Evolutionary conservation across 2,113 vertebrate species (phyloP).

Genomic region (Corydoras sp.): DNA sequence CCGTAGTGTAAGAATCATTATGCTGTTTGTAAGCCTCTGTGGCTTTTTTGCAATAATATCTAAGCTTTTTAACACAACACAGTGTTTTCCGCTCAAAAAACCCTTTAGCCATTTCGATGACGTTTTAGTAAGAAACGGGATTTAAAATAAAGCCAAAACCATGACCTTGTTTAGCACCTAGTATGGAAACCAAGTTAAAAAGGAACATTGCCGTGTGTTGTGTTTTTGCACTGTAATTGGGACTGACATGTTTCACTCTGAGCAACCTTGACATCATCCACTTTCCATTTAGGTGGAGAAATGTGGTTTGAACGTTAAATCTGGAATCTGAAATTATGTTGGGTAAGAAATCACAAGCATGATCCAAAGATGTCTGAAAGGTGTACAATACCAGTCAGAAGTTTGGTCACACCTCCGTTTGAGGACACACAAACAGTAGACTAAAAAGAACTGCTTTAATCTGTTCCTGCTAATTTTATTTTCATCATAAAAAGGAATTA

Average conservation of each 20-base stretch:
- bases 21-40: neutral
- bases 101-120: neutral
- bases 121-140: neutral
- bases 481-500: no score
- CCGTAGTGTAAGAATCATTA: neutral
- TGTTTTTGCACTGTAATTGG: conserved; percentile 5
- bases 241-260: neutral
- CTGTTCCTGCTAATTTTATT: no score
- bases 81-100: neutral
- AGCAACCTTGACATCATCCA: neutral
- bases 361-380: no score
- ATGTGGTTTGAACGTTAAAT: neutral
- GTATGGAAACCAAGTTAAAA: neutral
- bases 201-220: neutral
- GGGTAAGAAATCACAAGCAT: no score
- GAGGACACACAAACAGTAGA: no score
- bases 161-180: neutral
- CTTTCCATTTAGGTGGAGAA: neutral
- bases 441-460: no score
- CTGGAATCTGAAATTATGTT: no score
- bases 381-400: no score
- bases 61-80: neutral
- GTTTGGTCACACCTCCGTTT: no score
- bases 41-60: neutral
- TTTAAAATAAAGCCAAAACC: neutral